phyloP scores from a whole-genome alignment of 2,797 vertebrate genomes.

The Spheniscus humboldti region DNA sequence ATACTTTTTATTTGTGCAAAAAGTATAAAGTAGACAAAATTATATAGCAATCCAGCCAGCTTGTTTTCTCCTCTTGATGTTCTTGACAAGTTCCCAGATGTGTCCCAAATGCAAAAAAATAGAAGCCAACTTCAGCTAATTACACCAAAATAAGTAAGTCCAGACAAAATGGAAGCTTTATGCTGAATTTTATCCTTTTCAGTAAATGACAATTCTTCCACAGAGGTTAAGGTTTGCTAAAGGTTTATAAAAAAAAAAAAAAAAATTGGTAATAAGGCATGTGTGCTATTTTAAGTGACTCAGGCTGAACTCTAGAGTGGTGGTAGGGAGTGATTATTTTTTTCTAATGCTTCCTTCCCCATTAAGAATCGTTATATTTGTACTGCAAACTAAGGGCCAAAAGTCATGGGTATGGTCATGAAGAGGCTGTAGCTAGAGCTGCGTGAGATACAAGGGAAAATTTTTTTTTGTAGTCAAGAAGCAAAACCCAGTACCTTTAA shows the following conservation, averaged over 20 bases:
- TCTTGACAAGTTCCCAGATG: not conserved
- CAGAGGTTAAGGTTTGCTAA: not conserved
- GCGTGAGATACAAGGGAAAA: not conserved
- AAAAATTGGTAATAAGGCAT: not conserved
- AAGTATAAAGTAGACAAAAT: not conserved
- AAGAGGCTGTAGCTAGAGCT: not conserved
- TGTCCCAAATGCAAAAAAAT: not conserved
- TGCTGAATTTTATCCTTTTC: not conserved
- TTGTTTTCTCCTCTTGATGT: not conserved
- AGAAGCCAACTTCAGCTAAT: not conserved
- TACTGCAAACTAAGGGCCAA: not conserved
- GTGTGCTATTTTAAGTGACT: not conserved
- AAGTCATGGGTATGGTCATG: not conserved
- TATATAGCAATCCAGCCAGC: not conserved
- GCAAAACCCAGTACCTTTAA: not conserved
- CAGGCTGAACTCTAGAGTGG: not conserved
- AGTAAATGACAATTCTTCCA: not conserved
- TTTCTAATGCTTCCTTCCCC: not conserved
- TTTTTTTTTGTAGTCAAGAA: not conserved
- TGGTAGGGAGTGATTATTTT: not conserved
- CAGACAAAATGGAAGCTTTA: not conserved
- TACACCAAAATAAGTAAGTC: not conserved
- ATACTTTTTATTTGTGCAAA: not conserved
- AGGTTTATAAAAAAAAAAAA: not conserved
- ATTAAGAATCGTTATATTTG: not conserved